Evolutionary conservation across 2,113 vertebrate genomes (phyloP), one percentile per base, ranked within the genome.

Genomic region (Daboia siamensis): DNA sequence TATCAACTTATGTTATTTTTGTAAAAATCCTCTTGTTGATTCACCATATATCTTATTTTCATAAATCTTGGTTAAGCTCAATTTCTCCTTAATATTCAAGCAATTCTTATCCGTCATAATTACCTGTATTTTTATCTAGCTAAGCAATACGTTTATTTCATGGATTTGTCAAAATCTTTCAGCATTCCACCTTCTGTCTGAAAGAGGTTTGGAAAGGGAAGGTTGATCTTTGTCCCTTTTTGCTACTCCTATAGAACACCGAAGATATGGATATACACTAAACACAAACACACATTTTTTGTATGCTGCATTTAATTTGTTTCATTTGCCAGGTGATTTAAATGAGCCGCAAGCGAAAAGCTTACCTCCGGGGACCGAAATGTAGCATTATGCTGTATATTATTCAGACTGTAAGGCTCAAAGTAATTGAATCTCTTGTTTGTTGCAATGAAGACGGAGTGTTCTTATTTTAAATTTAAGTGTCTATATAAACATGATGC

Each of bases 391-490:
- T 96, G 93, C 94, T 93, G 94, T 92, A 10, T 96, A 96, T 97
- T 96, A 96, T 95, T 96, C 96, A 95, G 96, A 94, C 94, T 95
- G 93, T 95, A 97, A 96, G 97, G 94, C 96, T 97, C 95, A 91
- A 93, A 96, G 96, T 96, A 97, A 97, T 97, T 97, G 97, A 97
- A 97, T 97, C 95, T 94, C 95, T 93, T 93, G 94, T 95, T 96
- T 95, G 59, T 92, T 95, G 95, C 96, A 97, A 96, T 88, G 59
- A 96, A 97, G 96, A 97, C 94, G 93, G 96, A 97, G 96, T 96
- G 96, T 96, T 97, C 97, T 97, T 97, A 96, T 97, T 97, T 97
- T 95, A 96, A 96, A 96, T 97, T 97, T 97, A 97, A 97, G 96
- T 97, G 95, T 96, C 95, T 97, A 96, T 96, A 97, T 96, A 97